Conservation (phyloP, 2,888 invertebrate species). For the Molanna angustata region DNA sequence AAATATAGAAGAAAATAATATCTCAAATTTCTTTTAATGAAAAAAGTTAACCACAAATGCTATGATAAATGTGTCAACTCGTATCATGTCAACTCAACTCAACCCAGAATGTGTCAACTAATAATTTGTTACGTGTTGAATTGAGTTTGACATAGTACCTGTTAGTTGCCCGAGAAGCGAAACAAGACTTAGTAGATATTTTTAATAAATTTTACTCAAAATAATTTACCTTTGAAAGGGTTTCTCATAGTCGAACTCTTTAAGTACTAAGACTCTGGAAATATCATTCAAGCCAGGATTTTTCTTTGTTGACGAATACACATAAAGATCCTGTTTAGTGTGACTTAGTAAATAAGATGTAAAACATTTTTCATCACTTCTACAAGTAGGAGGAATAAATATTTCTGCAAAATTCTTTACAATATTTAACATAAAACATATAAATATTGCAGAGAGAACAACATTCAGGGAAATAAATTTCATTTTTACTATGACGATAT, state of each 20-base stretch:
- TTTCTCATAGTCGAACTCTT: conserved; percentile 65
- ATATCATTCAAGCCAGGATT: conserved; percentile 58
- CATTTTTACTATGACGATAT: conserved; percentile 31
- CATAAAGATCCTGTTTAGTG: conserved; percentile 66
- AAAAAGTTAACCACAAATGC: too few relatives aligned
- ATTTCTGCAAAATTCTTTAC: conserved; percentile 74
- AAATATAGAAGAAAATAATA: too few relatives aligned
- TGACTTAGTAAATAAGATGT: conserved; percentile 65
- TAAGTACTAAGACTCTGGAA: conserved; percentile 57
- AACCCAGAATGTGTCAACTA: too few relatives aligned
- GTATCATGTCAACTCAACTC: too few relatives aligned
- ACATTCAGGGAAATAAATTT: conserved; percentile 58
- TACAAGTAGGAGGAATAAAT: conserved; percentile 69
- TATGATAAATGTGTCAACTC: too few relatives aligned
- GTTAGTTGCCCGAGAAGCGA: too few relatives aligned
- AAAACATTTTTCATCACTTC: conserved; percentile 62
- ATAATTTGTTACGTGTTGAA: too few relatives aligned
- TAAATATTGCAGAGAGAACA: conserved; percentile 62
- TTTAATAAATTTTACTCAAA: too few relatives aligned
- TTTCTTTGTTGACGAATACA: conserved; percentile 64
- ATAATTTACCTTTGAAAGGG: conserved; percentile 52
- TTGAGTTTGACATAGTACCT: too few relatives aligned
- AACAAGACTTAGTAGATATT: too few relatives aligned
- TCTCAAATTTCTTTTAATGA: too few relatives aligned
- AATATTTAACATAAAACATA: conserved; percentile 68